Evolutionary conservation across 2,113 vertebrate genomes (phyloP), one percentile per base, ranked within the genome.

Genomic region (Setophaga petechia): DNA sequence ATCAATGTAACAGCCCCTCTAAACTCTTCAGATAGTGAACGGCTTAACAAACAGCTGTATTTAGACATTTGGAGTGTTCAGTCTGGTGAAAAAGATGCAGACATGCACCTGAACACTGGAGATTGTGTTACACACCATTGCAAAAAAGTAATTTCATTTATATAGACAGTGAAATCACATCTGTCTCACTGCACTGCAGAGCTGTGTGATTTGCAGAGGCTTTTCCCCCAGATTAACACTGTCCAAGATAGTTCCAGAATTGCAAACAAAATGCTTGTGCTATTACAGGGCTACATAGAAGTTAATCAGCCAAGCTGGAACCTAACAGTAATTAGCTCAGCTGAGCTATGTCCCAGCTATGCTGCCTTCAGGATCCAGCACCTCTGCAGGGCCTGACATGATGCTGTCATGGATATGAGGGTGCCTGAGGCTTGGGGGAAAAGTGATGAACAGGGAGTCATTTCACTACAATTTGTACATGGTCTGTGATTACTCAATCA

Each of bases 1-100:
- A 25, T 2, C 14, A 39, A 12, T 1, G 9, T 28, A 21, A 28
- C 19, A 11, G 5, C 18, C 46, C 1, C 0, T 75, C 47, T 55
- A 25, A 82, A 46, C 31, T 22, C 58, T 83, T 58, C 49, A 72
- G 75, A 52, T 57, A 31, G 20, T 39, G 41, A 90, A 31, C 0
- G 2, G 12, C 14, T 63, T 74, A 58, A 46, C 35, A 41, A 75
- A 20, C 25, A 54, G n/a, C 58, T 79, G 35, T 7, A 28, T 75
- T 68, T 63, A 49, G 62, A 33, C 35, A 51, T 31, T 75, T 65
- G 17, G 20, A 28, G 52, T 35, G 30, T 59, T 85, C 35, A 22
- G 16, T 15, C 30, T 51, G 57, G 46, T 41, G 47, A 62, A 85
- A 31, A 44, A 30, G 25, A 27, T 62, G 37, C 43, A 84, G 77